Evolutionary conservation across 2,113 vertebrate species (phyloP), one percentile per base, ranked within the genome.

Genomic region (Malaclemys terrapin): DNA sequence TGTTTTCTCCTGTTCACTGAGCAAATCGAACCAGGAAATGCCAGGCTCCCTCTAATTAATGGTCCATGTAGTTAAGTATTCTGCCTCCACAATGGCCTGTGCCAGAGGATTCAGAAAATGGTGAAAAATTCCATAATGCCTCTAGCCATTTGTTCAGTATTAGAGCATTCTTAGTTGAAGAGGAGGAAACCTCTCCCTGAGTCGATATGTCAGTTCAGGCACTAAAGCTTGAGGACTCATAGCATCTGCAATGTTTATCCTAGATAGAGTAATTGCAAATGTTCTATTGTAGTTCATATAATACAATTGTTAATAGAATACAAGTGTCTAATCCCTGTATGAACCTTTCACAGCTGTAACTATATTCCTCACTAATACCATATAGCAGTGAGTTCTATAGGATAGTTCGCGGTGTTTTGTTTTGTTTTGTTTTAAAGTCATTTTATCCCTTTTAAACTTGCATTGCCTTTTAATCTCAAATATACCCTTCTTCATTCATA

Each of bases 401-500:
- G 88, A 96, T 85, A 82, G 72, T 47, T 95, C 57, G 80, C 86
- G 31, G 22, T 88, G 76, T 20, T 56, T 90, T 42, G 42, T 38
- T 82, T 20, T n/a, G 7, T n/a, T 29, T 87, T 57, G 6, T 25
- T 69, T 91, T 79, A n/a, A 69, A 54, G 50, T 24, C 0, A 35
- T 80, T 93, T 93, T 93, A 91, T 91, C 50, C 85, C 3, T 89
- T 54, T 88, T 84, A 94, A 92, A 59, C n/a, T 42, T 95, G 79
- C 91, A 87, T 94, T 87, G 89, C 87, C 89, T 96, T 95, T 97
- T 96, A 84, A 92, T 96, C 90, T 96, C 83, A 87, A 75, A 91
- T 69, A 59, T 80, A 24, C 90, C 38, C 90, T 50, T 83, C 47
- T 69, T 89, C 84, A 69, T 96, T 94, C 94, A 87, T 85, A 95